phyloP scores from a whole-genome alignment of 2,888 invertebrate genomes.

The Iselma pallidipennis region DNA sequence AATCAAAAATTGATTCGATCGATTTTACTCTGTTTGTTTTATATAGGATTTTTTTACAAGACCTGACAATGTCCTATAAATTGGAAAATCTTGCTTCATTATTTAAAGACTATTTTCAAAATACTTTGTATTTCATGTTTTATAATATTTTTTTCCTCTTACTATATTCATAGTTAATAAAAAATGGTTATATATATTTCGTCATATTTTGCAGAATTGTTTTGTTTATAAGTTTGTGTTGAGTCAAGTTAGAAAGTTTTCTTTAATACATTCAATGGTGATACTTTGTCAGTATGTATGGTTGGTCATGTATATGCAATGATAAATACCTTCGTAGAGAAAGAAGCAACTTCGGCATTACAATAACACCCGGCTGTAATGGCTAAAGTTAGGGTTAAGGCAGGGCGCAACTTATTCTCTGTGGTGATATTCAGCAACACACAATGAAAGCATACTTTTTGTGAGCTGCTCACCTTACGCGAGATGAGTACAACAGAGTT shows the following conservation, averaged over 20 bases:
- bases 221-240: not conserved
- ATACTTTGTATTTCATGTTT: no score
- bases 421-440: conserved; percentile 52
- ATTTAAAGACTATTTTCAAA: no score
- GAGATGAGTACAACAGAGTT: conserved; percentile 44
- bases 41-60: not conserved
- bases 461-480: conserved; percentile 44
- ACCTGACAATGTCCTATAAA: not conserved
- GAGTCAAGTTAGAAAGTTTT: not conserved
- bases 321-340: conserved; percentile 49
- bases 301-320: conserved; percentile 42
- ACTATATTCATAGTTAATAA: not conserved
- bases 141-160: no score
- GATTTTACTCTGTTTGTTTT: no score
- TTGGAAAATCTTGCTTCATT: not conserved
- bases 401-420: conserved; percentile 52
- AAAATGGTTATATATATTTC: not conserved
- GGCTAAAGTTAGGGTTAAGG: conserved; percentile 54
- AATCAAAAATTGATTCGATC: conserved; percentile 9
- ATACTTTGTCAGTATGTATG: conserved; percentile 17
- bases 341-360: conserved; percentile 52
- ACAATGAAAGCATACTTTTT: conserved; percentile 52
- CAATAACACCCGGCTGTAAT: conserved; percentile 52
- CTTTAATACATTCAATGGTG: not conserved
- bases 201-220: not conserved